Base-by-base conservation (phyloP, 2,888 invertebrate genomes). In the Chrysomela aeneicollis region DNA sequence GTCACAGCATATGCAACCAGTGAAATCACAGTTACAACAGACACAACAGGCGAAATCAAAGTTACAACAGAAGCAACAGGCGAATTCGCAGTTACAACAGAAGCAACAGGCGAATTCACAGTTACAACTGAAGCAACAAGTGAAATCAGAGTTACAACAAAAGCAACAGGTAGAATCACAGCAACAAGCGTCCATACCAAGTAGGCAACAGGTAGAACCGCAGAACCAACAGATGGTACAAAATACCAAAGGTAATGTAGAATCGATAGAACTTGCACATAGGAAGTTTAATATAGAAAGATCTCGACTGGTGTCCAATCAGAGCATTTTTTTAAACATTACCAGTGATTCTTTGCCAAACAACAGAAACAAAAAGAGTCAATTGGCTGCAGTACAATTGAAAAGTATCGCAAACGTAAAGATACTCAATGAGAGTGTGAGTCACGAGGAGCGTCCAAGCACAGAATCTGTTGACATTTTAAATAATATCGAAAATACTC, bases 321-420 rank as follows among this genome's bases (percentile, higher is more conserved):
- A 22, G 50, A 66, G 66, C 15, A 54, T 61, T n/a, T 17, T 62
- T 18, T 12, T 51, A 10, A 42, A 57, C 1, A 26, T 57, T 26
- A 17, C 17, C 4, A 49, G 30, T 17, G 59, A 26, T 10, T 59
- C 62, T 18, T 15, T 18, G 15, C 17, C 52, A 21, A 62, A 37
- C 22, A 66, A 59, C 22, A 42, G 59, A 32, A 59, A 55, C 26
- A 61, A 59, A 22, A 65, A 65, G 35, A 62, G 59, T 42, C 54
- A 59, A 18, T 6, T 62, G 17, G 59, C 46, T 17, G 26, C 50
- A n/a, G 51, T 21, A 5, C 12, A 37, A 5, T 17, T 49, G 49
- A 59, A 66, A 30, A 62, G 18, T 19, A 46, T 62, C 1, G 62
- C 62, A 10, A 66, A 62, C 37, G 47, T 62, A 9, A 49, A 55